A percentile compares a stretch with the other conserved stretches of the same genome.
These are phyloP conservation scores for Semotilus atromaculatus DNA, from an alignment of 2,797 vertebrate species.

Conservation along the genomic window DNA sequence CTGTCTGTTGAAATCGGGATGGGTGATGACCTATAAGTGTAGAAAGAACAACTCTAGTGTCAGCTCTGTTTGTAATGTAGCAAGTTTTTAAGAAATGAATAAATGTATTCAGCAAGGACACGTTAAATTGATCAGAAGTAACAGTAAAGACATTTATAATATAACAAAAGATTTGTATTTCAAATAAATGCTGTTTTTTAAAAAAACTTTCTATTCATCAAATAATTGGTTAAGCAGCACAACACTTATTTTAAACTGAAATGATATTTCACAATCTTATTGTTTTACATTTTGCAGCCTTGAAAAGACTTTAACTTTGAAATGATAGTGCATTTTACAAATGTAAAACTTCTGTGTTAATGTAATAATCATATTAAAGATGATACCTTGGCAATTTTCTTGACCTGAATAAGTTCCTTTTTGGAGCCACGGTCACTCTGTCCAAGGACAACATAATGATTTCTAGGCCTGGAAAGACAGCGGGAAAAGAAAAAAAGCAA, in stretches of 20 bases:
- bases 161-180: not conserved
- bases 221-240: not conserved
- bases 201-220: not conserved
- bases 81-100: not conserved
- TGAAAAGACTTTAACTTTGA: not conserved
- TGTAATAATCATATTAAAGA: not conserved
- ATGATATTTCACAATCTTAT: not conserved
- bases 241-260: not conserved
- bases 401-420: conserved; percentile 76
- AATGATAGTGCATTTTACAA: not conserved
- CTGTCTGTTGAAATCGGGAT: conserved; percentile 79
- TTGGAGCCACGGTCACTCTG: conserved; percentile 74
- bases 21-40: conserved; percentile 76
- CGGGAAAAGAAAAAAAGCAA: not conserved
- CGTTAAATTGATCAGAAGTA: not conserved
- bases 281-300: not conserved
- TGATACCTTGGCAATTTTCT: conserved; percentile 75
- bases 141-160: not conserved
- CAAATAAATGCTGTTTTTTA: not conserved
- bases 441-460: conserved; percentile 80
- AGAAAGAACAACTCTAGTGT: not conserved
- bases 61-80: not conserved
- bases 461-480: conserved; percentile 62
- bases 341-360: not conserved
- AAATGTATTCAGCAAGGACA: not conserved